A percentile compares a stretch with the other conserved stretches of the same genome.
These are phyloP conservation scores for Drosophila mojavensis DNA, from an alignment of 1,140 invertebrate species.

Conservation along the genomic window DNA sequence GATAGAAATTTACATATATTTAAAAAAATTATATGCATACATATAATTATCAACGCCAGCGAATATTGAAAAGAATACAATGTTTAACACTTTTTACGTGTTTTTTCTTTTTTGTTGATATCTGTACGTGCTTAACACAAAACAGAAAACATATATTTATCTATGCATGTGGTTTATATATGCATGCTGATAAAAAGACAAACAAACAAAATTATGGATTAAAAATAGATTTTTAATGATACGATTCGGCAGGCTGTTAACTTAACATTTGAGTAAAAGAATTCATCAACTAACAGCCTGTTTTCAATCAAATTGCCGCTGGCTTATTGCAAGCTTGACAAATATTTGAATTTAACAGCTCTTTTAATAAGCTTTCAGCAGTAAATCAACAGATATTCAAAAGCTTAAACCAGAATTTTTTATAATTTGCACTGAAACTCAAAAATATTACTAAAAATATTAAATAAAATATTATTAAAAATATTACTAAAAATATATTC, in stretches of 20 bases:
- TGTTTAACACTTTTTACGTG: too few relatives aligned
- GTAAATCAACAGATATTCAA: too few relatives aligned
- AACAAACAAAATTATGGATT: background rate
- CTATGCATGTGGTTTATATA: background rate
- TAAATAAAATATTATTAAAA: too few relatives aligned
- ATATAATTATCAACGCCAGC: background rate
- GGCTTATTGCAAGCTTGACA: background rate
- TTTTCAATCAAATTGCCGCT: background rate
- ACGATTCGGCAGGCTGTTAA: background rate
- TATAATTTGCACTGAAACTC: background rate
- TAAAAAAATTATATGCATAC: background rate
- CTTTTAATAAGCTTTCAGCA: background rate
- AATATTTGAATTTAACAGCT: background rate
- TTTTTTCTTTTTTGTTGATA: background rate
- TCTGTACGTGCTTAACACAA: background rate
- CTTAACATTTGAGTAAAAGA: background rate
- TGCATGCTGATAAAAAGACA: background rate
- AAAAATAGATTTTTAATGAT: constrained; percentile 1
- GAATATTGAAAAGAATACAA: too few relatives aligned
- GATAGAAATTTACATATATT: background rate
- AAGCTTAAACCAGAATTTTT: background rate
- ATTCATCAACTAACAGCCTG: background rate
- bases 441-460: too few relatives aligned
- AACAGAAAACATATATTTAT: background rate
- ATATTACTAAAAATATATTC: too few relatives aligned